These are phyloP conservation scores for Sinocyclocheilus anophthalmus DNA, from an alignment of 2,113 vertebrate species.

Conservation along the genomic window DNA sequence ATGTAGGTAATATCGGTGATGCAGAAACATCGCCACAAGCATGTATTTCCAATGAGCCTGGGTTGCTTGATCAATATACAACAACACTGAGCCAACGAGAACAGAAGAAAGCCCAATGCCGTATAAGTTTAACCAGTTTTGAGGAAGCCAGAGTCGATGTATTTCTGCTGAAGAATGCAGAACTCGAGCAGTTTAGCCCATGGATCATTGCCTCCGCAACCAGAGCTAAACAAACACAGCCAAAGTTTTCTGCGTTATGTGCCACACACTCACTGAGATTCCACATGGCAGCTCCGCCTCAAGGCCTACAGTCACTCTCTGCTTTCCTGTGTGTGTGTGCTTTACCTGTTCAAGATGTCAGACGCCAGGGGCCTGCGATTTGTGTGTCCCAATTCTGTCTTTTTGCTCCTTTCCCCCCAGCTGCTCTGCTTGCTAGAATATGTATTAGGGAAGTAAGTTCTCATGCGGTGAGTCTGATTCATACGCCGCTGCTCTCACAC, in stretches of 20 bases:
- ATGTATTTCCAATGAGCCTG: background rate
- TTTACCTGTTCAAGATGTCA: constrained; percentile 49
- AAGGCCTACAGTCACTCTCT: constrained; percentile 21
- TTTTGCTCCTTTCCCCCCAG: constrained; percentile 23
- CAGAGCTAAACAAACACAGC: background rate
- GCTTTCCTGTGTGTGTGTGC: background rate
- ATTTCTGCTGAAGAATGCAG: constrained; percentile 5
- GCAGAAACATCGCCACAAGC: too few relatives aligned
- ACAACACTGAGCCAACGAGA: background rate
- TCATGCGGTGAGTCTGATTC: constrained; percentile 15
- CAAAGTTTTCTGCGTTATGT: constrained; percentile 6
- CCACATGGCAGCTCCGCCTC: constrained; percentile 44
- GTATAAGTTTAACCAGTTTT: background rate
- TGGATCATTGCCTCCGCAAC: background rate
- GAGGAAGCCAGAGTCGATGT: background rate
- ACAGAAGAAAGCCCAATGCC: background rate
- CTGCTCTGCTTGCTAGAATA: constrained; percentile 52
- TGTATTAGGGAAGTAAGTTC: constrained; percentile 48
- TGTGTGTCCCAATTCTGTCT: constrained; percentile 58
- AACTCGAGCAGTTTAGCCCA: background rate
- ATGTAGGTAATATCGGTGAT: too few relatives aligned
- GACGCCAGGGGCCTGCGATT: constrained; percentile 25
- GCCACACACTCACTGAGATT: constrained; percentile 29
- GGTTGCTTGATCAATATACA: background rate
- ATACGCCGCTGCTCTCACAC: constrained; percentile 15